Evolutionary conservation across 2,888 invertebrate genomes (phyloP).

Genomic region (Lasius fuliginosus): DNA sequence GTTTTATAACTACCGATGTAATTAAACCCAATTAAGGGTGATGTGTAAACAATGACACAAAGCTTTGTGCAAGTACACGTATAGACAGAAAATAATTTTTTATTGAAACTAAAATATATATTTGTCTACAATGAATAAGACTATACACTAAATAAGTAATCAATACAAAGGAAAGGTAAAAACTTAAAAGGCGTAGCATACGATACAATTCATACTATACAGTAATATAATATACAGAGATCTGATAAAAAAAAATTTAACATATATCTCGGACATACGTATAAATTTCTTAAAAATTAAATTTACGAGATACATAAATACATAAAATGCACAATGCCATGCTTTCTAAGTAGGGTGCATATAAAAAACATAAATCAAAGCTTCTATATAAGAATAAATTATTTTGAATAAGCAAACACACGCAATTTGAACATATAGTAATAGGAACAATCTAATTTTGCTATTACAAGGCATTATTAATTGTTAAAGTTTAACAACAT

Average conservation of each 20-base stretch:
- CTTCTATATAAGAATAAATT: background rate
- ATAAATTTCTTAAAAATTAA: background rate
- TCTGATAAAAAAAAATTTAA: background rate
- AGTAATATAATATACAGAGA: background rate
- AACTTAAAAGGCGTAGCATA: background rate
- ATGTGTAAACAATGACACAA: background rate
- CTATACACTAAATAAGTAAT: background rate
- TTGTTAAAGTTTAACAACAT: background rate
- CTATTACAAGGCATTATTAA: background rate
- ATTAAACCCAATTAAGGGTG: no score
- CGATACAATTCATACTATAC: background rate
- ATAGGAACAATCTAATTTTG: conserved; percentile 16
- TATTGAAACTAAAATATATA: background rate
- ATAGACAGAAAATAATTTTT: conserved; percentile 4
- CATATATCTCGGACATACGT: background rate
- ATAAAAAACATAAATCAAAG: conserved; percentile 7
- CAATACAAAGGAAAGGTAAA: background rate
- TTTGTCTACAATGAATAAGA: background rate
- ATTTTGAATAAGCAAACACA: background rate
- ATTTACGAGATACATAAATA: conserved; percentile 1
- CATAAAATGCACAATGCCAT: background rate
- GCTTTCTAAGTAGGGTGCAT: background rate
- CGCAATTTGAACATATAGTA: background rate
- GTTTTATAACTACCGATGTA: no score
- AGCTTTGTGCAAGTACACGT: background rate